Percentiles rank a stretch among this genome's conserved stretches.
Evolutionary conservation across 92 coral and sea anemone species (phyloP).

Genomic region (Nematostella vectensis): DNA sequence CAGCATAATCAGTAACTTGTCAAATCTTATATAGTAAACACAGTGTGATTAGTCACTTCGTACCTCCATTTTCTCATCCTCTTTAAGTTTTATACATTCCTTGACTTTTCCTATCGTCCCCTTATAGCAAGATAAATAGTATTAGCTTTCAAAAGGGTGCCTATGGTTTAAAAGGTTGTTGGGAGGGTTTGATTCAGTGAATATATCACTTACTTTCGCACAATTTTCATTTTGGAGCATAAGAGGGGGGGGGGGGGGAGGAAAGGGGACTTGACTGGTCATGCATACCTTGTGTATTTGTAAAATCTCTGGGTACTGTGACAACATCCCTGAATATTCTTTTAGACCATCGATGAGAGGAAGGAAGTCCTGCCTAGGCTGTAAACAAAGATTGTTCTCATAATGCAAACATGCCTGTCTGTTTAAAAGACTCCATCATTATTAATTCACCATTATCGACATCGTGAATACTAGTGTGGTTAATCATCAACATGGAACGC

Average conservation of each 20-base stretch:
- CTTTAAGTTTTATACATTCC: slow-evolving; percentile 77
- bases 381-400: neutral
- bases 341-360: slow-evolving; percentile 83
- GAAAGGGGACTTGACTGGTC: too few species aligned
- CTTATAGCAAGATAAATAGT: slow-evolving; percentile 23
- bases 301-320: slow-evolving; percentile 84
- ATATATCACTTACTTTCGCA: too few species aligned
- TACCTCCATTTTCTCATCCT: slow-evolving; percentile 95
- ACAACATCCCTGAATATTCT: slow-evolving; percentile 85
- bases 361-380: slow-evolving; percentile 80
- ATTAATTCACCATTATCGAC: too few species aligned
- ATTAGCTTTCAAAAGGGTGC: too few species aligned
- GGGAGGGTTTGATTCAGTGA: too few species aligned
- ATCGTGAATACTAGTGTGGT: neutral
- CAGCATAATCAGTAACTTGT: neutral
- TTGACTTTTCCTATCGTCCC: slow-evolving; percentile 80
- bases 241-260: too few species aligned
- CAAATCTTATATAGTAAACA: neutral
- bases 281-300: slow-evolving; percentile 90
- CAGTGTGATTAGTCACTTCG: neutral
- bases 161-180: too few species aligned
- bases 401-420: too few species aligned
- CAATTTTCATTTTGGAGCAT: too few species aligned
- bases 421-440: too few species aligned
- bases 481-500: neutral